phyloP scores from a whole-genome alignment of 2,888 invertebrate genomes.

The Megamerina dolium region DNA sequence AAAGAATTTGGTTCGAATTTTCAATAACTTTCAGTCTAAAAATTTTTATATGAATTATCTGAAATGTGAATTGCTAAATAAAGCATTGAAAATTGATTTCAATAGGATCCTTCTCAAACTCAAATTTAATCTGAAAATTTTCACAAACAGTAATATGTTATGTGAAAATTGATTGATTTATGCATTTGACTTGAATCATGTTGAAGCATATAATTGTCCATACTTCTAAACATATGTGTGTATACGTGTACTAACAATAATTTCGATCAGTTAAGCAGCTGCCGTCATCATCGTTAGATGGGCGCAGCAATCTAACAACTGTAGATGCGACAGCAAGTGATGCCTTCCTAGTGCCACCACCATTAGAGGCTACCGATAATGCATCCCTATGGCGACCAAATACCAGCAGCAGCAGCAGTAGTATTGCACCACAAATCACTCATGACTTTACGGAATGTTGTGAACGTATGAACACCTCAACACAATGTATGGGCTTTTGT shows the following conservation, averaged over 20 bases:
- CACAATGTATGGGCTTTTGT: conserved; percentile 72
- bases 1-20: too few relatives aligned
- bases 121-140: too few relatives aligned
- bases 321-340: conserved; percentile 33
- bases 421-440: conserved; percentile 47
- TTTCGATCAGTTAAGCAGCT: conserved; percentile 31
- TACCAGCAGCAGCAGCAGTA: too few relatives aligned
- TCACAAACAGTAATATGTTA: too few relatives aligned
- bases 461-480: conserved; percentile 62
- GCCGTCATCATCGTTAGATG: conserved; percentile 15
- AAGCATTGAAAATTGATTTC: too few relatives aligned
- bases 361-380: conserved; percentile 37
- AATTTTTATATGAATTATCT: too few relatives aligned
- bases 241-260: background rate
- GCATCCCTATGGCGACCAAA: conserved; percentile 38
- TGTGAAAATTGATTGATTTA: too few relatives aligned
- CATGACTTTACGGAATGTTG: conserved; percentile 84
- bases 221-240: background rate
- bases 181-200: too few relatives aligned
- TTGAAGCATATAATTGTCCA: background rate
- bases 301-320: conserved; percentile 16
- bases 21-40: too few relatives aligned
- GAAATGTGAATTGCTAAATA: too few relatives aligned
- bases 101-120: too few relatives aligned
- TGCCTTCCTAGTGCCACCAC: conserved; percentile 39